These are phyloP conservation scores for Acipenser ruthenus DNA, from an alignment of 2,797 vertebrate species.

Conservation along the genomic window DNA sequence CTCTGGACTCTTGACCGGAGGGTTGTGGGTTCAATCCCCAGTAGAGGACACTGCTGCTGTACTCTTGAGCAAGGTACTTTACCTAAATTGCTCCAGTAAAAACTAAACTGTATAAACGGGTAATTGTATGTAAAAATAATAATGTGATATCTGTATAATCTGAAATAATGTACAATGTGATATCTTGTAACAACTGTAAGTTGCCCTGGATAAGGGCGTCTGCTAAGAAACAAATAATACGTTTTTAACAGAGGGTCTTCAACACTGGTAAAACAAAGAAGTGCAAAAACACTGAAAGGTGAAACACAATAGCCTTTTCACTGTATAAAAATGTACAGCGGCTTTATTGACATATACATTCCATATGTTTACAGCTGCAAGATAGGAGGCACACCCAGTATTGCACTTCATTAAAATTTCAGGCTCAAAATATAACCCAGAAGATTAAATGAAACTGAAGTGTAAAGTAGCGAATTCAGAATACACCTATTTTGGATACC, in stretches of 20 bases:
- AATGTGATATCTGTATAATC: no score
- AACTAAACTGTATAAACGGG: no score
- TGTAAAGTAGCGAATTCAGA: conserved; percentile 92
- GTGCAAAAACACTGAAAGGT: conserved; percentile 46
- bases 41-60: no score
- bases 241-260: conserved; percentile 18
- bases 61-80: no score
- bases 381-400: conserved; percentile 99
- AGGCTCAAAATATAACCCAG: conserved; percentile 98
- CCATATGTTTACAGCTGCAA: conserved; percentile 98
- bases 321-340: conserved; percentile 99
- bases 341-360: conserved; percentile 99
- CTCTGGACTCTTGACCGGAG: no score
- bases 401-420: conserved; percentile 99
- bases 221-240: no score
- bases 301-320: conserved; percentile 63
- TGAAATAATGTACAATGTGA: no score
- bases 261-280: conserved; percentile 50
- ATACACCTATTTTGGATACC: conserved; percentile 77
- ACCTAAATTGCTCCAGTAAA: no score
- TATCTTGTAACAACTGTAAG: no score
- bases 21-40: no score
- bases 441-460: conserved; percentile 98
- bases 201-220: no score
- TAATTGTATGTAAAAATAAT: no score